Evolutionary conservation across 2,797 vertebrate species (phyloP).

Genomic region (Craterocephalus amniculus): DNA sequence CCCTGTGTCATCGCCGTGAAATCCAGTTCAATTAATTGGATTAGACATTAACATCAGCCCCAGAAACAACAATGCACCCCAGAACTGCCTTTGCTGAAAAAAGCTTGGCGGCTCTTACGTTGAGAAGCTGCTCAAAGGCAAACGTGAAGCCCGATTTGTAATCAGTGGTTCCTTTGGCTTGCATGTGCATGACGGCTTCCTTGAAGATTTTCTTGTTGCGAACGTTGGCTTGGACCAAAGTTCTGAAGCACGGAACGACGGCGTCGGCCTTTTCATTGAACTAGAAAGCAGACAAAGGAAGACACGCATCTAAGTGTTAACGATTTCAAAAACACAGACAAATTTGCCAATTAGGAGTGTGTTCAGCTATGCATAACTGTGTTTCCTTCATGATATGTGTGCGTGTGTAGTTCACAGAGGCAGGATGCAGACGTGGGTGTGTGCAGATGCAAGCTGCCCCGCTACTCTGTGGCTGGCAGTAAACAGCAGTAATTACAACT

Average conservation of each 20-base stretch:
- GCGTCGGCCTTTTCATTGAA: constrained; percentile 96
- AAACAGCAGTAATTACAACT: constrained; percentile 79
- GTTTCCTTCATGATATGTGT: constrained; percentile 22
- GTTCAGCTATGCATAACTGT: constrained; percentile 10
- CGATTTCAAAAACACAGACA: neutral
- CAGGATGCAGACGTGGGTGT: constrained; percentile 53
- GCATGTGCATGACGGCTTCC: constrained; percentile 92
- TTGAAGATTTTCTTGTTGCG: constrained; percentile 99
- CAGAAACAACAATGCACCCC: constrained; percentile 29
- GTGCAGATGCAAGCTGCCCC: constrained; percentile 70
- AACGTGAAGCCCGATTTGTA: constrained; percentile 99
- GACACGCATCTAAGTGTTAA: neutral
- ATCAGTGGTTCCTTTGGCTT: constrained; percentile 96
- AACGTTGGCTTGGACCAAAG: constrained; percentile 96
- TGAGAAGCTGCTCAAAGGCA: constrained; percentile 97
- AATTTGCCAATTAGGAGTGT: neutral
- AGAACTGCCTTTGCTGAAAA: constrained; percentile 14
- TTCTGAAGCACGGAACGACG: constrained; percentile 94
- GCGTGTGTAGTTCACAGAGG: constrained; percentile 16
- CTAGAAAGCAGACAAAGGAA: constrained; percentile 69
- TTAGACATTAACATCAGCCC: constrained; percentile 26
- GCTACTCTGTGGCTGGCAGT: constrained; percentile 70
- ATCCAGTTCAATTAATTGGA: constrained; percentile 48
- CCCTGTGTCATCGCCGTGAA: constrained; percentile 42
- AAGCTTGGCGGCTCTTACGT: constrained; percentile 83